Evolutionary conservation across 2,113 vertebrate species (phyloP), one percentile per base, ranked within the genome.

Genomic region (Heliornis fulica): DNA sequence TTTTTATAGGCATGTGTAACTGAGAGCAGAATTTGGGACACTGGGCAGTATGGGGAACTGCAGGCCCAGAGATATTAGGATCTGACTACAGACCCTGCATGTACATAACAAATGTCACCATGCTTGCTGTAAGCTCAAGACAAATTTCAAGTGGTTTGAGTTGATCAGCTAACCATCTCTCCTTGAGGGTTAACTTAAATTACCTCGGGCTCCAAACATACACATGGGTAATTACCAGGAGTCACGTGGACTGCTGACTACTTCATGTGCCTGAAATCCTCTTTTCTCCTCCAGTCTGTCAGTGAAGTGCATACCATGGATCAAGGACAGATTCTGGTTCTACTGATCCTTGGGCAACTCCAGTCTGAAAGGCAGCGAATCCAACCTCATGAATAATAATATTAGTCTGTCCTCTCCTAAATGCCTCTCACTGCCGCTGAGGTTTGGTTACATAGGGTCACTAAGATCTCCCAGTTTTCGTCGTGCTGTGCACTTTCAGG

Each of bases 261-360:
- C 23, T 79, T 46, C 3, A 0, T 7, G 6, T 45, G 54, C n/a
- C 71, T 83, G 32, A 57, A 88, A 65, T 43, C 54, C 48, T 80
- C 17, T 70, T 25, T 64, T n/a, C 25, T 41, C 25, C 20, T 46
- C 12, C 2, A 1, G 8, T 14, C 28, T 43, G 9, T 36, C 4
- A 15, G 29, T 65, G 50, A 50, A 69, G 17, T 10, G 13, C 22
- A 20, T 0, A 0, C 26, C 10, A 2, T 11, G 8, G 61, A 17
- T 11, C 21, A 38, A 56, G 28, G 14, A 38, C 1, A 1, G 57
- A 57, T 57, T 60, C 40, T 50, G 81, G 29, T 19, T 68, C 13
- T 74, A 3, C 25, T 46, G 21, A 50, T 72, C 17, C 51, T 65
- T 74, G 15, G 15, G 29, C 43, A 83, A 15, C 21, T 65, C 43